Evolutionary conservation across 2,797 vertebrate species (phyloP), one percentile per base, ranked within the genome.

Genomic region (Brachyrhaphis roseni): DNA sequence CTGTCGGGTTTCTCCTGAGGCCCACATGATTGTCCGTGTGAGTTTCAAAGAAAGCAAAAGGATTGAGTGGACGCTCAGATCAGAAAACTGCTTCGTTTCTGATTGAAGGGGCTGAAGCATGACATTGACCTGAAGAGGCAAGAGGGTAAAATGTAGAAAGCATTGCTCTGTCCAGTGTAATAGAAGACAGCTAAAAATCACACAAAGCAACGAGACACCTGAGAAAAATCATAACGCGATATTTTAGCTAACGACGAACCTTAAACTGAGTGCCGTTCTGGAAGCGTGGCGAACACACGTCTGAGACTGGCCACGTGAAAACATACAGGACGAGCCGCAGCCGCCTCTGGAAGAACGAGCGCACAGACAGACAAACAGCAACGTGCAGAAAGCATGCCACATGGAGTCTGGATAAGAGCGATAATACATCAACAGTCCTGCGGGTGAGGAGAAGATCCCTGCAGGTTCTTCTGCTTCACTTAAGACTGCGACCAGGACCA

Each of bases 131-230:
- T 80, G 70, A 88, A 90, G 84, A 82, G 82, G 78, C 81, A 84
- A 77, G 36, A 76, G 80, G 43, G 70, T 43, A 82, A 73, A 55
- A 77, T 1, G 46, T 74, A 74, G n/a, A 75, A 85, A 81, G 78
- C 80, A 62, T 39, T 77, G 49, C 82, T 80, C 77, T 81, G 66
- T 86, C 78, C 49, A 84, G 82, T 75, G 84, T 77, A 72, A 73
- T 11, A 74, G 74, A 74, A 78, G 72, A 79, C 74, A 39, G 75
- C 12, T 13, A 72, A 53, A 76, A 78, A 82, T 64, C 74, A 51
- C 86, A 86, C 77, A 89, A 84, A 75, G 55, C 70, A 18, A 70
- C 79, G 73, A 88, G 86, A 88, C 86, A 93, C 93, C 90, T 94
- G 92, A 93, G 91, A 90, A 83, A 76, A 55, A 76, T 68, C 1